These are phyloP conservation scores for Morphnarchus princeps DNA, from an alignment of 2,113 vertebrate genomes.

Conservation along the genomic window DNA sequence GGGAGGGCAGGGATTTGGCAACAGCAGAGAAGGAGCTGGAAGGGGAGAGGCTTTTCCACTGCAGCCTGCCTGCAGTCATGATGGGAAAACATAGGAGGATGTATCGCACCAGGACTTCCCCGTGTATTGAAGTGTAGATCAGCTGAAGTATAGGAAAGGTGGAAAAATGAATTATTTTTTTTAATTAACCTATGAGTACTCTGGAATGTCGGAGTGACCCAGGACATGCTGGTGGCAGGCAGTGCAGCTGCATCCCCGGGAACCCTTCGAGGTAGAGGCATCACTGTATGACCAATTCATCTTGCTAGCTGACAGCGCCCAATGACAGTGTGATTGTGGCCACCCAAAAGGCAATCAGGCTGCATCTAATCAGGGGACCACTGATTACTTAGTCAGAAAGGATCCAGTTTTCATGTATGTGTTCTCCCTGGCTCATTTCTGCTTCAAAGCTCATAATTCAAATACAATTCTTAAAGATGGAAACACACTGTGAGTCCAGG, in stretches of 20 bases:
- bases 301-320: background rate
- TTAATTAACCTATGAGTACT: background rate
- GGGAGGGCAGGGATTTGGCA: background rate
- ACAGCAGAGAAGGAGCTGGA: background rate
- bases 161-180: background rate
- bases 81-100: background rate
- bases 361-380: background rate
- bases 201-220: background rate
- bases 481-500: background rate
- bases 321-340: background rate
- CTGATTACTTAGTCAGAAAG: background rate
- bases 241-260: background rate
- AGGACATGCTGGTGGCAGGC: background rate
- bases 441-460: background rate
- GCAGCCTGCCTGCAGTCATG: background rate
- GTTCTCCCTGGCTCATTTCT: background rate
- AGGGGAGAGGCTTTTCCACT: background rate
- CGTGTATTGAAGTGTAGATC: background rate
- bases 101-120: background rate
- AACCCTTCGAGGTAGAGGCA: accelerated
- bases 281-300: background rate
- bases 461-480: background rate
- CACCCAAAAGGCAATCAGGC: background rate
- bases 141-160: background rate
- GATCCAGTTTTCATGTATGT: background rate